Evolutionary conservation across 53 echinoderm and acorn worm genomes (phyloP), one percentile per base, ranked within the genome.

Genomic region (Pentamera pediparva): DNA sequence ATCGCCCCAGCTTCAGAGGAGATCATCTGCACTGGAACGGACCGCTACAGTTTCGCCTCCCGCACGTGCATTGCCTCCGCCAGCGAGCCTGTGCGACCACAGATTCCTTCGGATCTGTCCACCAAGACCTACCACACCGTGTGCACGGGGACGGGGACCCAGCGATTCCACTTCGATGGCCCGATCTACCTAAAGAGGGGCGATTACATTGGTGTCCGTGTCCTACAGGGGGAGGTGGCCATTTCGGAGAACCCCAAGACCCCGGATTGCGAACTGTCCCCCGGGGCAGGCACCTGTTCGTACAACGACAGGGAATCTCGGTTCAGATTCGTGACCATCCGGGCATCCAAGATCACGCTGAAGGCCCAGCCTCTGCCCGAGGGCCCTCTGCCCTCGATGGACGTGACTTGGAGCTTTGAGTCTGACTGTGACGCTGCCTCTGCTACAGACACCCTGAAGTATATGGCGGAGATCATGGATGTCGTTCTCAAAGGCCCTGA

Each of bases 311-410:
- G 18, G 17, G 67, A 67, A 30, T 3, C 39, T 1, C 20, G 67
- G 39, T 29, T 29, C 12, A 39, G 43, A 11, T 67, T 67, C 30
- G 32, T 45, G 26, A 43, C 28, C 13, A 30, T 67, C 26, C 30
- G 45, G 67, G 28, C 67, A 43, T 67, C 67, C 22, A 67, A 29
- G 41, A 30, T 67, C 67, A 67, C 45, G 67, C 41, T 41, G 22
- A 21, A 25, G 45, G 41, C 22, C 13, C 20, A 11, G 2, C 31
- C 13, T 32, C 20, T 31, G 11, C 67, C 48, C 15, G 5, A 12
- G 39, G 5, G 15, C 10, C 11, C 20, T 28, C 24, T 20, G 30
- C 24, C 26, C 13, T 27, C 22, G 3, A 12, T 67, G 43, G 45
- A 7, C 2, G 41, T 41, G 3, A 18, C 5, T 10, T 67, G 67